Evolutionary conservation across 2,113 vertebrate species (phyloP).

Genomic region (Sturnus vulgaris): DNA sequence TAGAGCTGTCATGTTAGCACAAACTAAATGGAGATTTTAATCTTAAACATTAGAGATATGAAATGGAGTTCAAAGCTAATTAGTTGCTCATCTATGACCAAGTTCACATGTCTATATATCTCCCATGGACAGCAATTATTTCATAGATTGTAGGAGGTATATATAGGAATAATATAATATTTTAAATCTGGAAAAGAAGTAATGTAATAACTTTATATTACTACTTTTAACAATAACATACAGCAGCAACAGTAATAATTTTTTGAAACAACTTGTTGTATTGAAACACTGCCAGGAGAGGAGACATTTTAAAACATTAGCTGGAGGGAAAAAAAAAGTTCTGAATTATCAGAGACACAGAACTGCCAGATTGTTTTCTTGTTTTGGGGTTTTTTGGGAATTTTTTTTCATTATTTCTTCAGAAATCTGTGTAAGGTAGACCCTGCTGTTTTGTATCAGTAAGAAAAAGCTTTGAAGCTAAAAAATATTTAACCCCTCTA

Average conservation of each 20-base stretch:
- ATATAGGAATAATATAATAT: neutral
- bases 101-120: neutral
- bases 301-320: neutral
- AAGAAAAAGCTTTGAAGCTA: neutral
- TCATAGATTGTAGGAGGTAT: neutral
- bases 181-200: neutral
- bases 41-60: neutral
- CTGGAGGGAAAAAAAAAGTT: neutral
- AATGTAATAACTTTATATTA: neutral
- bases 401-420: neutral
- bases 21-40: neutral
- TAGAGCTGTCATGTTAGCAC: neutral
- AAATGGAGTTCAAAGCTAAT: neutral
- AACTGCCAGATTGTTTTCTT: neutral
- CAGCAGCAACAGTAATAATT: neutral
- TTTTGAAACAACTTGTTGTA: neutral
- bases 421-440: neutral
- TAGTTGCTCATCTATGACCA: neutral
- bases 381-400: neutral
- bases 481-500: neutral
- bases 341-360: neutral
- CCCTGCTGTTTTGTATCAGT: neutral
- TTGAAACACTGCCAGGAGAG: neutral
- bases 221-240: neutral
- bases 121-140: neutral